Base-by-base conservation (phyloP, 2,113 vertebrate species). In the Castor canadensis region DNA sequence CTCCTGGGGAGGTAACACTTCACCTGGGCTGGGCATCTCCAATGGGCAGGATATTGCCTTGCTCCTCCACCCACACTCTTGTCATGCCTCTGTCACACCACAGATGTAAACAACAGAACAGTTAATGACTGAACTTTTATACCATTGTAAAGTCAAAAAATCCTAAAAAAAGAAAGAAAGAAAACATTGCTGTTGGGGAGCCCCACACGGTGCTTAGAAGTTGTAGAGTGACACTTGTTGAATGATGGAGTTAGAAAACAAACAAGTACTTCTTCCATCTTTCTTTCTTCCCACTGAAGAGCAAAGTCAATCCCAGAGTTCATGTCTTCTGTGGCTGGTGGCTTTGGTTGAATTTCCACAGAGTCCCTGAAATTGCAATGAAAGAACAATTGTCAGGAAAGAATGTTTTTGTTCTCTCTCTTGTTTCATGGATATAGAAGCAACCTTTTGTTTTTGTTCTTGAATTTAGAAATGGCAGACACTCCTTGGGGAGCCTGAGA, bases 401-500 rank as follows among this genome's bases (percentile, higher is more conserved):
- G 45, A 38, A 4, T 4, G 3, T 19, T 32, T 15, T 3, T 38
- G 9, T 54, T 32, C 47, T 40, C 0, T 11, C 3, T 58, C 62
- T 62, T 45, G 30, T 66, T 58, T 49, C 35, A 28, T 11, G 35
- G 20, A n/a, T 26, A 9, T 38, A 52, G 28, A 56, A 43, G 22
- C 13, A 32, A 11, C 40, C 6, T 35, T 60, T 56, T 67, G 35
- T 35, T 52, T 73, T 64, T 94, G 40, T 38, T 89, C 40, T 95
- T 54, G 62, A 79, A 10, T 72, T 9, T 71, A 99, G 98, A 88
- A 96, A 95, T 40, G 28, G 38, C 45, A 80, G 92, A 30, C 86
- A 94, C n/a, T 38, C 89, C 35, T 98, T 98, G 35, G 52, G 67
- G 11, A 94, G 94, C 49, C 95, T 98, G 80, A 96, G 92, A 71